phyloP scores from a whole-genome alignment of 1,140 invertebrate species.

The Drosophila ohnishii region DNA sequence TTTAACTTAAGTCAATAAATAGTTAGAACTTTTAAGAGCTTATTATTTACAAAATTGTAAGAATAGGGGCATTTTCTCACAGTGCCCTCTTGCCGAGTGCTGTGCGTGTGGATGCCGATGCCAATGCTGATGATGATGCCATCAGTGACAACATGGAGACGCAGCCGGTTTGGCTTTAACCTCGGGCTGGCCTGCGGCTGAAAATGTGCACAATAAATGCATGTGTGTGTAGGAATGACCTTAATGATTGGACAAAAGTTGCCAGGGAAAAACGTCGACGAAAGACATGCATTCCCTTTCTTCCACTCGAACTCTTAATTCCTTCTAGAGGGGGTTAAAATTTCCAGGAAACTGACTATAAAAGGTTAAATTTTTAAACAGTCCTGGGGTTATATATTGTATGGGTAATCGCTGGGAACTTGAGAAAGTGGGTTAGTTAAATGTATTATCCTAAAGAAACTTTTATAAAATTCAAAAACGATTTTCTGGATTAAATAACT shows the following conservation, averaged over 20 bases:
- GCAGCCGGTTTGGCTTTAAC: slow-evolving; percentile 23
- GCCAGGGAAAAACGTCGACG: neutral
- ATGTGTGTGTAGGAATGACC: slow-evolving; percentile 4
- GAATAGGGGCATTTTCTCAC: neutral
- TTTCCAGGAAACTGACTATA: neutral
- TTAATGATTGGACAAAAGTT: slow-evolving; percentile 40
- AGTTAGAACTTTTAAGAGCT: too few relatives aligned
- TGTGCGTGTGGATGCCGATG: slow-evolving; percentile 23
- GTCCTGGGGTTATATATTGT: neutral
- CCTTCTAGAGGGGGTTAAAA: neutral
- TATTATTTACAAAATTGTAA: too few relatives aligned
- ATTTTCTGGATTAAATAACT: neutral
- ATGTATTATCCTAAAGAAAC: too few relatives aligned
- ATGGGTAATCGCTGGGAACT: neutral
- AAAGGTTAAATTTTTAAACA: neutral
- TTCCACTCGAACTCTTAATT: neutral
- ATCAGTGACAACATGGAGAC: slow-evolving; percentile 47
- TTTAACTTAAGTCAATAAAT: too few relatives aligned
- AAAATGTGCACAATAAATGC: slow-evolving; percentile 45
- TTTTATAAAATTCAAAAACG: neutral
- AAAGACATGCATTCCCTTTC: slow-evolving; percentile 7
- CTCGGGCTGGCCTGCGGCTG: slow-evolving; percentile 13
- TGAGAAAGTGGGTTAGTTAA: neutral
- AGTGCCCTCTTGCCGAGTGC: slow-evolving; percentile 1
- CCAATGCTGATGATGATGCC: slow-evolving; percentile 38